These are phyloP conservation scores for Catharus ustulatus DNA, from an alignment of 2,797 vertebrate species.

Conservation along the genomic window DNA sequence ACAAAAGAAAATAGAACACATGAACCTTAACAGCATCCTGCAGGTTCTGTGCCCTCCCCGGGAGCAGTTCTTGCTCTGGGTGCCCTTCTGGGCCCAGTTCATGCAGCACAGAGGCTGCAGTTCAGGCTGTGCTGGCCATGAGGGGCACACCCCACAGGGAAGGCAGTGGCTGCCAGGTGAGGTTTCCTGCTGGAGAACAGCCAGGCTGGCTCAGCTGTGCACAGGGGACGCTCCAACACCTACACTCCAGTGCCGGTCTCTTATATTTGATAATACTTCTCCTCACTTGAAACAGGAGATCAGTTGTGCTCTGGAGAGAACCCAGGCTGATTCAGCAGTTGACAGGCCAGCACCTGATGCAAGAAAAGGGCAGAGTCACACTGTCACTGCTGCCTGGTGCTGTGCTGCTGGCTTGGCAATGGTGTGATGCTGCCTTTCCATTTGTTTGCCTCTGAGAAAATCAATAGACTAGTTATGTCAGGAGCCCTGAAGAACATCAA, in stretches of 20 bases:
- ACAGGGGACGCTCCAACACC: background rate
- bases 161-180: background rate
- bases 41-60: background rate
- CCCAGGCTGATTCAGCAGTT: background rate
- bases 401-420: background rate
- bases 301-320: background rate
- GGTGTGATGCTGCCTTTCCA: background rate
- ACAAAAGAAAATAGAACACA: background rate
- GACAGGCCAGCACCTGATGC: background rate
- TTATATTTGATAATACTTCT: rapidly evolving
- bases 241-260: rapidly evolving
- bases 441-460: background rate
- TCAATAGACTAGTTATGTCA: background rate
- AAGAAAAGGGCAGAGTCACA: background rate
- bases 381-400: background rate
- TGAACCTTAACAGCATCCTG: background rate
- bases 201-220: background rate
- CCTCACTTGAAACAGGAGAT: background rate
- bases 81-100: background rate
- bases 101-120: background rate
- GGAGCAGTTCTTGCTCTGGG: background rate
- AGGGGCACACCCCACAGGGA: background rate
- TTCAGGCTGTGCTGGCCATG: rapidly evolving
- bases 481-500: background rate
- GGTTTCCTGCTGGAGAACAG: background rate